Evolutionary conservation across 2,797 vertebrate species (phyloP).

Genomic region (Telmatherina bonti): DNA sequence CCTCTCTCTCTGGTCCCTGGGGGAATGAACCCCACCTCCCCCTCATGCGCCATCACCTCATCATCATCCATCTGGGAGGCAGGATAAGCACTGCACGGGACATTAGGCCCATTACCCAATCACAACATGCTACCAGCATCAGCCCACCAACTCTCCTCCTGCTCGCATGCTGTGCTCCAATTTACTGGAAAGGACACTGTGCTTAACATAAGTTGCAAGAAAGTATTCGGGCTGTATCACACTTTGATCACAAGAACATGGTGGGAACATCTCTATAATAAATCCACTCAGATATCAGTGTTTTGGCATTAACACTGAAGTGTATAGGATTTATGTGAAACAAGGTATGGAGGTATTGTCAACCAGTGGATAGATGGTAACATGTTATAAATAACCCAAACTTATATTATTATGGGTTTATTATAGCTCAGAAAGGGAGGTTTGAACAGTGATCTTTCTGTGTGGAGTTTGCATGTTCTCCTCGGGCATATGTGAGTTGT

Average conservation of each 20-base stretch:
- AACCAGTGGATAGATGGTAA: neutral
- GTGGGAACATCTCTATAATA: constrained; percentile 9
- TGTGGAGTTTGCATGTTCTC: too few relatives aligned
- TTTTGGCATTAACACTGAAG: constrained; percentile 1
- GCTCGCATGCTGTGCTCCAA: constrained; percentile 47
- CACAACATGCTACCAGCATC: constrained; percentile 54
- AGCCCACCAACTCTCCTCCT: constrained; percentile 38
- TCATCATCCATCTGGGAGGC: constrained; percentile 72
- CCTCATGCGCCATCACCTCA: constrained; percentile 37
- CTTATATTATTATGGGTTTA: neutral
- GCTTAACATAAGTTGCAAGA: constrained; percentile 46
- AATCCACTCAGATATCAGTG: neutral
- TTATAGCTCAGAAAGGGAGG: too few relatives aligned
- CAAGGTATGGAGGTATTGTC: neutral
- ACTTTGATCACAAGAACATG: constrained; percentile 16
- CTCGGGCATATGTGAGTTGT: too few relatives aligned
- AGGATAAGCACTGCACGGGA: constrained; percentile 68
- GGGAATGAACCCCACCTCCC: constrained; percentile 22
- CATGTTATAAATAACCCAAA: neutral
- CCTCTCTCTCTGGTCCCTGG: constrained; percentile 14
- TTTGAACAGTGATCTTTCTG: too few relatives aligned
- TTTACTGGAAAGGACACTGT: constrained; percentile 61
- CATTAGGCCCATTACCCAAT: constrained; percentile 74
- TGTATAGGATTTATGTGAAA: neutral
- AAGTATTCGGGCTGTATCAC: constrained; percentile 9